A percentile compares a stretch with the other conserved stretches of the same genome.
Evolutionary conservation across 2,888 invertebrate genomes (phyloP).

Genomic region (Lepidonotus clava): DNA sequence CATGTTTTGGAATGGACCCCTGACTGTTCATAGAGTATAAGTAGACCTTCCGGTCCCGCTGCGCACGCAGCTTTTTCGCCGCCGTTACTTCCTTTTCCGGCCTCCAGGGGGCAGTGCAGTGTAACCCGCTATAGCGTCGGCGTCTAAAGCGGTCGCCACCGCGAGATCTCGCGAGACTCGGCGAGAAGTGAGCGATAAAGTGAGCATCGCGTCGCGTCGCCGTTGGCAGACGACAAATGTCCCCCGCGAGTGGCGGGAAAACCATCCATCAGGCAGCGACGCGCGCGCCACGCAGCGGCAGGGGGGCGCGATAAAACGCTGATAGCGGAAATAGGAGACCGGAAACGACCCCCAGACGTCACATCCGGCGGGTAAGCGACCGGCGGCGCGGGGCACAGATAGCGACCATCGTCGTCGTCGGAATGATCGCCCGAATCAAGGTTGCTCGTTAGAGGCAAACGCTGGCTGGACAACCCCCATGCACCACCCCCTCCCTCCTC

Average conservation of each 20-base stretch:
- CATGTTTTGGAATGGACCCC: too few relatives aligned
- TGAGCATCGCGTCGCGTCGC: constrained; percentile 1
- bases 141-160: neutral
- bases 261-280: neutral
- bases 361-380: neutral
- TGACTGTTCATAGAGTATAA: too few relatives aligned
- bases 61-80: neutral
- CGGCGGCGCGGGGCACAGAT: neutral
- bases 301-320: neutral
- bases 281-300: neutral
- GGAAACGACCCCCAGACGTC: constrained; percentile 1
- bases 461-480: neutral
- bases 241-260: neutral
- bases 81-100: neutral
- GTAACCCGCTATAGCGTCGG: neutral
- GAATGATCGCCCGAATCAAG: neutral
- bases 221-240: neutral
- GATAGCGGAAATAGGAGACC: constrained; percentile 1
- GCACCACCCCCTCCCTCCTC: neutral
- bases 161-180: neutral
- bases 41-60: neutral
- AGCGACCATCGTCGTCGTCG: neutral
- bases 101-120: neutral
- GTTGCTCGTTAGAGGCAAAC: neutral
- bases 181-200: constrained; percentile 1